Base-by-base conservation (phyloP, 1,140 invertebrate genomes). In the Saccostrea echinata region DNA sequence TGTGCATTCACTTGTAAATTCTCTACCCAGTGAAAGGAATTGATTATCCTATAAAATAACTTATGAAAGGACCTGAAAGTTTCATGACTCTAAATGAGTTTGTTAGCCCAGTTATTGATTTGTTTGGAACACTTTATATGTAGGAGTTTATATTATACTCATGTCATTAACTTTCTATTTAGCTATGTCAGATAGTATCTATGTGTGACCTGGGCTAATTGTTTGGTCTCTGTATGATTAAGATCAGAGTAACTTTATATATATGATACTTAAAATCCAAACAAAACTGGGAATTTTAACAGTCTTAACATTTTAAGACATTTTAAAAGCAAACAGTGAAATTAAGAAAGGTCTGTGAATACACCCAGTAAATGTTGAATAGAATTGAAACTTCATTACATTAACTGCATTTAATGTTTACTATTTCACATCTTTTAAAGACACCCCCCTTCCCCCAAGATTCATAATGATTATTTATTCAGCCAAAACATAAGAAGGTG, bases 11-110 rank as follows among this genome's bases (percentile, higher is more conserved):
- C 68, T 27, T 76, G 68, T 27, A 76, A 76, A 35, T 76, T 27
- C 12, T 30, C 27, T 12, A 30, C 12, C 11, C 8, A 76, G 68
- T 76, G 68, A 76, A 76, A 76, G 68, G 8, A 11, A 76, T 76
- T 76, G 68, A 76, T 76, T 76, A 76, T 76, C 68, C 68, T 27
- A 76, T 76, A 76, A 76, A 76, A 76, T 76, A 27, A 76, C 30
- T 76, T 76, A 16, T 76, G 68, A 76, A 76, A 76, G 30, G 68
- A 30, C 13, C 12, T 76, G 24, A 30, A 27, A 76, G 68, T 76
- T 76, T 76, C 68, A 76, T 76, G 24, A 30, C 68, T 12, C 24
- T 76, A 18, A 76, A 76, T 30, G 68, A 76, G 68, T 76, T 76
- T 76, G 68, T 27, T 33, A 76, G 55, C 11, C 68, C 27, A 30